Conservation (phyloP, 2,888 invertebrate species). For the Leucoma salicis region DNA sequence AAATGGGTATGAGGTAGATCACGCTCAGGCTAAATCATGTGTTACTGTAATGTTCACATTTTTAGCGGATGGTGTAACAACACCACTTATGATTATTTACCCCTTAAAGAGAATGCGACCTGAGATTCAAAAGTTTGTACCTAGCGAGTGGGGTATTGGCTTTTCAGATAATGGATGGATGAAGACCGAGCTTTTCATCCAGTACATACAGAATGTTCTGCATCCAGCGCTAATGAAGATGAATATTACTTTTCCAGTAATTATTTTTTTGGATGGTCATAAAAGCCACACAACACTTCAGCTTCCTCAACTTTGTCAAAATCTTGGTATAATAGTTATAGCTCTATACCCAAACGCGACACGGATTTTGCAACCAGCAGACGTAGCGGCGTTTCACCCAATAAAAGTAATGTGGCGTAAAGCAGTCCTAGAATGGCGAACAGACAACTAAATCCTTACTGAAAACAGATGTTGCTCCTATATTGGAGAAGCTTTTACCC, state of each 20-base stretch:
- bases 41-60: slow-evolving; percentile 12
- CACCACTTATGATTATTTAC: slow-evolving; percentile 28
- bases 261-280: slow-evolving; percentile 28
- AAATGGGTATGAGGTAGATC: slow-evolving; percentile 14
- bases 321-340: slow-evolving; percentile 22
- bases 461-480: slow-evolving; percentile 11
- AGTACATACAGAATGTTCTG: slow-evolving; percentile 23
- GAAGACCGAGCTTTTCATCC: slow-evolving; percentile 22
- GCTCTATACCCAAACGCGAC: slow-evolving; percentile 27
- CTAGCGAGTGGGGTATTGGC: slow-evolving; percentile 26
- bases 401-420: slow-evolving; percentile 26
- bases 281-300: slow-evolving; percentile 26
- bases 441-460: slow-evolving; percentile 15
- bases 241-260: slow-evolving; percentile 20
- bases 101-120: slow-evolving; percentile 25
- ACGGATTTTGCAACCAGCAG: slow-evolving; percentile 25
- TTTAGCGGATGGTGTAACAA: slow-evolving; percentile 19
- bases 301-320: slow-evolving; percentile 22
- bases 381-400: slow-evolving; percentile 28
- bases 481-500: slow-evolving; percentile 16
- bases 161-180: slow-evolving; percentile 28
- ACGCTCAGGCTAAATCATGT: slow-evolving; percentile 8
- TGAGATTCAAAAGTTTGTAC: slow-evolving; percentile 18
- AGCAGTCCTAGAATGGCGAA: slow-evolving; percentile 26
- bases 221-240: slow-evolving; percentile 19